These are phyloP conservation scores for Lobophora halterata DNA, from an alignment of 2,888 invertebrate genomes.

Conservation along the genomic window DNA sequence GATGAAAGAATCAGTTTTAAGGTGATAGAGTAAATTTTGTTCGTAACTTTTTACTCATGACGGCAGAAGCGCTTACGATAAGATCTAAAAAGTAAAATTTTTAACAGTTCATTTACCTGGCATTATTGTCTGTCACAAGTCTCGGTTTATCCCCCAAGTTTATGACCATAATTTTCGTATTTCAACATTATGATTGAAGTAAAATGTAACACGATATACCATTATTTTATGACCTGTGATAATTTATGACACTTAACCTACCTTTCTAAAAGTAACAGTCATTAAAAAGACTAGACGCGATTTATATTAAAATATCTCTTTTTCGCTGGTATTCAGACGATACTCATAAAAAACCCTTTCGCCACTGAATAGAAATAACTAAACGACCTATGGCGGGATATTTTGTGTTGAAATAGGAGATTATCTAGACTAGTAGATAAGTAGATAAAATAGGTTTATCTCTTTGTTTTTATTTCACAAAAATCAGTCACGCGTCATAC, in stretches of 20 bases:
- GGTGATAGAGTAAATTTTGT: too few relatives aligned
- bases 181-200: slow-evolving; percentile 2
- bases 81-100: too few relatives aligned
- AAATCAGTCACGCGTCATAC: too few relatives aligned
- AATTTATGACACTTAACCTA: slow-evolving; percentile 20
- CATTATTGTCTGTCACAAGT: too few relatives aligned
- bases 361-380: neutral
- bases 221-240: slow-evolving; percentile 20
- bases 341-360: slow-evolving; percentile 24
- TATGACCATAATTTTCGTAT: neutral
- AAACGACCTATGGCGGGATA: neutral
- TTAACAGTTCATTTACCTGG: too few relatives aligned
- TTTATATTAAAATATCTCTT: slow-evolving; percentile 28
- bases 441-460: too few relatives aligned
- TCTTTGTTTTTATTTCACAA: too few relatives aligned
- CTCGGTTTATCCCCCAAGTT: too few relatives aligned
- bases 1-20: too few relatives aligned
- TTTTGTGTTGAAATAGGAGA: neutral
- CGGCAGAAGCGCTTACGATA: too few relatives aligned
- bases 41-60: too few relatives aligned
- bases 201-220: slow-evolving; percentile 18
- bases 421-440: too few relatives aligned
- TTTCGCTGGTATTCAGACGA: slow-evolving; percentile 28
- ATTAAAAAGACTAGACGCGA: slow-evolving; percentile 30
- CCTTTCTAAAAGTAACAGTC: slow-evolving; percentile 21